phyloP scores from a whole-genome alignment of 2,888 invertebrate species.

The Phyllotreta striolata region DNA sequence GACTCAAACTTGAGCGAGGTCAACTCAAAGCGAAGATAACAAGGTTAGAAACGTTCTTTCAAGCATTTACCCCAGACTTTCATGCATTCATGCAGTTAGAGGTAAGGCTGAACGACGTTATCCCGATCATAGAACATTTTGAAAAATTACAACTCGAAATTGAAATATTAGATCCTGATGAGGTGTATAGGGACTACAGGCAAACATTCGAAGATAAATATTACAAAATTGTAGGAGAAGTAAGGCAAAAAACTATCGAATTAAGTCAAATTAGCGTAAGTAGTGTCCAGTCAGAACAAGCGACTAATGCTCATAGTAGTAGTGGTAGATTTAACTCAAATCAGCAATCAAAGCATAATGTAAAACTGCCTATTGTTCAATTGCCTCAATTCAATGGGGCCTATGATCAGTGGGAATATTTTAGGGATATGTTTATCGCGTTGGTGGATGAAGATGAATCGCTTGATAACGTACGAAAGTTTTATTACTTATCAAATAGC shows the following conservation, averaged over 20 bases:
- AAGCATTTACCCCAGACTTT: too few relatives aligned
- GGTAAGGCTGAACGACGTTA: too few relatives aligned
- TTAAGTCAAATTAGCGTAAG: not conserved
- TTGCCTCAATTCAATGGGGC: conserved; percentile 3
- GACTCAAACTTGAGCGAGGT: too few relatives aligned
- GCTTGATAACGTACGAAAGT: conserved; percentile 1
- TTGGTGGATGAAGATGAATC: conserved; percentile 11
- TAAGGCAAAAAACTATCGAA: not conserved
- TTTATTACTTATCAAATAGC: conserved; percentile 4
- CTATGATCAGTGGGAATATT: conserved; percentile 11
- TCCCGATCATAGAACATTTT: too few relatives aligned
- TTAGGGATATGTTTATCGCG: conserved; percentile 11
- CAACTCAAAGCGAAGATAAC: too few relatives aligned
- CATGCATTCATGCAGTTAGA: too few relatives aligned
- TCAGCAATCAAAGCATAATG: not conserved
- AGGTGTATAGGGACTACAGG: not conserved
- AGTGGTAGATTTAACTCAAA: not conserved
- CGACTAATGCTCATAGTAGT: not conserved
- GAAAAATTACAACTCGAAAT: not conserved
- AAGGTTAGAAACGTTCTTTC: too few relatives aligned
- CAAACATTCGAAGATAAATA: conserved; percentile 2
- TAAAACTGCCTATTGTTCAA: conserved; percentile 5
- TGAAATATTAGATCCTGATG: conserved; percentile 8
- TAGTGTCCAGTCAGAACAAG: not conserved
- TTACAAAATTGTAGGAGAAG: not conserved